A percentile compares a stretch with the other conserved stretches of the same genome.
These are phyloP conservation scores for Rhamphomyia laevipes DNA, from an alignment of 2,888 invertebrate species.

Conservation along the genomic window DNA sequence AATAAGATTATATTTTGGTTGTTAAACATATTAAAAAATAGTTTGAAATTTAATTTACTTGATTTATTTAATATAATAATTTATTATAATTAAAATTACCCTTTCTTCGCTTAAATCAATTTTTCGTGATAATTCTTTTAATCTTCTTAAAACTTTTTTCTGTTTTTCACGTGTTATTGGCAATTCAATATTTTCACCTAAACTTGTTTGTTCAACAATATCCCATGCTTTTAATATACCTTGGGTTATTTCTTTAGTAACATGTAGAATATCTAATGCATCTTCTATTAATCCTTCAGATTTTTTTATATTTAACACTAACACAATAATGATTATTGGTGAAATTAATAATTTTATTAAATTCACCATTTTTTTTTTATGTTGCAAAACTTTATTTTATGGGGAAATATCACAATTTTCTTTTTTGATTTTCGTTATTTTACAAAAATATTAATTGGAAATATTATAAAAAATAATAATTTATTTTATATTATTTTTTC, in stretches of 20 bases:
- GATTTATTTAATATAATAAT: neutral
- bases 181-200: constrained; percentile 43
- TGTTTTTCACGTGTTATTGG: constrained; percentile 52
- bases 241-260: constrained; percentile 47
- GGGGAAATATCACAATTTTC: too few species aligned
- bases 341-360: neutral
- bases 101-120: constrained; percentile 35
- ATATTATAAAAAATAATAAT: too few species aligned
- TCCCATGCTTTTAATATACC: constrained; percentile 53
- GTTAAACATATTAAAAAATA: too few species aligned
- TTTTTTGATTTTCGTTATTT: too few species aligned
- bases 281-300: constrained; percentile 43
- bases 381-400: too few species aligned
- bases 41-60: too few species aligned
- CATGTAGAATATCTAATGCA: constrained; percentile 46
- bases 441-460: too few species aligned
- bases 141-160: constrained; percentile 44
- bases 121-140: constrained; percentile 34
- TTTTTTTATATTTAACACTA: constrained; percentile 14
- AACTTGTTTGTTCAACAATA: constrained; percentile 45
- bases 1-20: too few species aligned
- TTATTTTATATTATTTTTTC: too few species aligned
- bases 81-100: constrained; percentile 16
- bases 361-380: neutral
- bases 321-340: constrained; percentile 23